A percentile compares a stretch with the other conserved stretches of the same genome.
These are phyloP conservation scores for Lepidurus packardi DNA, from an alignment of 1,140 invertebrate species.

Conservation along the genomic window DNA sequence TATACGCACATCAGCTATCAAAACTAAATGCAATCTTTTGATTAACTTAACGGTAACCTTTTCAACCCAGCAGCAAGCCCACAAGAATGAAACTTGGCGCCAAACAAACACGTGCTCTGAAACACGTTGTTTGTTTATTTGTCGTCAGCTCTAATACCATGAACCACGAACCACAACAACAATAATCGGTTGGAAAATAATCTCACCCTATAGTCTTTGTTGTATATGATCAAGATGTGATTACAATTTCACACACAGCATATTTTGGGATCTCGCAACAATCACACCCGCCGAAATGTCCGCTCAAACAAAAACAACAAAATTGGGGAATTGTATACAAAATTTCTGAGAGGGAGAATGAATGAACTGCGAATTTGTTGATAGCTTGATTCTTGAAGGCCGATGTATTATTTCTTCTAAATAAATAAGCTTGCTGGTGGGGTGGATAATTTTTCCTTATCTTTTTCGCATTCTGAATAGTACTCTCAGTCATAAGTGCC, in stretches of 20 bases:
- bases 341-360: not conserved
- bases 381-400: not conserved
- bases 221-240: constrained; percentile 2
- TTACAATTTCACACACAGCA: constrained; percentile 8
- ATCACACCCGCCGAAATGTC: not conserved
- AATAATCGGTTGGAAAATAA: not conserved
- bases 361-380: not conserved
- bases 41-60: too few species aligned
- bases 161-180: not conserved
- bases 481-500: not conserved
- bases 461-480: not conserved
- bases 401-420: not conserved
- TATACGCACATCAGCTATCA: too few species aligned
- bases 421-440: not conserved
- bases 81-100: too few species aligned
- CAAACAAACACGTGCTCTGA: too few species aligned
- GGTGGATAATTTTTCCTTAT: not conserved
- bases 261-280: not conserved
- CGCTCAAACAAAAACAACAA: not conserved
- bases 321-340: not conserved
- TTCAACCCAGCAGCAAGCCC: too few species aligned
- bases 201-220: not conserved
- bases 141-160: not conserved
- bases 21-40: too few species aligned
- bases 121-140: not conserved